A percentile compares a stretch with the other conserved stretches of the same genome.
phyloP scores from a whole-genome alignment of 2,797 vertebrate species.

The Choloepus didactylus region DNA sequence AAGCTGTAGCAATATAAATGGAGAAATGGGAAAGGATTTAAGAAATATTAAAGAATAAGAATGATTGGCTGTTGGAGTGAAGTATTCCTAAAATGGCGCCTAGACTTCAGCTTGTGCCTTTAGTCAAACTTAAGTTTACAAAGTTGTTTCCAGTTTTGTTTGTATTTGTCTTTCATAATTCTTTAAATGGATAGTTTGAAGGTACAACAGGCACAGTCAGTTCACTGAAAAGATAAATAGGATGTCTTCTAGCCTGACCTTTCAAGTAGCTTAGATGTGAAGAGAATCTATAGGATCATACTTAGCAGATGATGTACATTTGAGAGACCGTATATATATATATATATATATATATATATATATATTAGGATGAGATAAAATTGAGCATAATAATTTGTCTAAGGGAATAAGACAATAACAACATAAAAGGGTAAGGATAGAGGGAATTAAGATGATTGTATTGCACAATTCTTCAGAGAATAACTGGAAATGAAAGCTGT shows the following conservation, averaged over 20 bases:
- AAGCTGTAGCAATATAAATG: neutral
- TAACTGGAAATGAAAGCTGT: neutral
- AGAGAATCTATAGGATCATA: neutral
- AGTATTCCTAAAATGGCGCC: neutral
- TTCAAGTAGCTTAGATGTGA: neutral
- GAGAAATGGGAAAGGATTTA: neutral
- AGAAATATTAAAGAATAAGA: neutral
- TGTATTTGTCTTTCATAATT: neutral
- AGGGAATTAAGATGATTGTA: neutral
- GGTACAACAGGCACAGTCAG: neutral
- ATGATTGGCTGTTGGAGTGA: neutral
- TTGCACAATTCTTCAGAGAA: neutral
- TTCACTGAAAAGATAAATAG: neutral
- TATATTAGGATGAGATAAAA: constrained; percentile 23
- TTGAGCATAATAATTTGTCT: neutral
- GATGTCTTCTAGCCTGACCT: neutral
- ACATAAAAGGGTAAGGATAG: neutral
- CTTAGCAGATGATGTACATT: neutral
- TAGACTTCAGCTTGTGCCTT: neutral
- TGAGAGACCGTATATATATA: neutral
- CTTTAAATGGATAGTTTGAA: neutral
- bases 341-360: neutral
- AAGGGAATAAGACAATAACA: neutral
- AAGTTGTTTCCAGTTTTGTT: neutral
- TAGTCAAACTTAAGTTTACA: neutral